A percentile compares a stretch with the other conserved stretches of the same genome.
Evolutionary conservation across 2,113 vertebrate species (phyloP).

Genomic region (Lanius ludovicianus): DNA sequence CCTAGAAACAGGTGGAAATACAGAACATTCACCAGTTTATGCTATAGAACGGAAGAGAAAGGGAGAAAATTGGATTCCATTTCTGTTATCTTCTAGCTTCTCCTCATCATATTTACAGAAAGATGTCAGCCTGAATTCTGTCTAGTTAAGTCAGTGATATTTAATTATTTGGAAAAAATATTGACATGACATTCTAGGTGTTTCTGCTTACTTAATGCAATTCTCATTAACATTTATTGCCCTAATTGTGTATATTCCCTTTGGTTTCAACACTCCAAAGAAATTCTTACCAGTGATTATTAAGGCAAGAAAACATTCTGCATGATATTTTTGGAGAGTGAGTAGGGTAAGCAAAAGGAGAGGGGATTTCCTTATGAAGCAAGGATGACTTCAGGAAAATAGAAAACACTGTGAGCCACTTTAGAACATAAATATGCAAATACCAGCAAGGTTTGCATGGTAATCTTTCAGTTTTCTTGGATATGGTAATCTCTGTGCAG

Average conservation of each 20-base stretch:
- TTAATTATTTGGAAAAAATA: neutral
- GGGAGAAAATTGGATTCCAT: neutral
- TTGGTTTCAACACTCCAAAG: neutral
- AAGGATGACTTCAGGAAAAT: neutral
- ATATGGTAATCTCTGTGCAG: constrained; percentile 23
- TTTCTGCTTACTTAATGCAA: neutral
- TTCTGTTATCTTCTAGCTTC: neutral
- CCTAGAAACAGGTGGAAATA: neutral
- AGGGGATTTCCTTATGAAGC: constrained; percentile 22
- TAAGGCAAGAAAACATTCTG: neutral
- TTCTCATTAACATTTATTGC: constrained; percentile 2
- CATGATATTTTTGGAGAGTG: neutral
- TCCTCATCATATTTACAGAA: neutral
- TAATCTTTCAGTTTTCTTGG: neutral
- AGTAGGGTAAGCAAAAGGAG: neutral
- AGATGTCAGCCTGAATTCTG: neutral
- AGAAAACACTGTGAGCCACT: neutral
- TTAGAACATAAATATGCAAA: neutral
- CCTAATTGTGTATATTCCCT: neutral
- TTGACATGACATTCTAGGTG: neutral
- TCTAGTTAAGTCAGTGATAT: neutral
- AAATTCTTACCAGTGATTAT: neutral
- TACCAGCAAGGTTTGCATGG: neutral
- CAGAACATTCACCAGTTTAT: neutral
- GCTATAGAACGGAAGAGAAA: neutral